Base-by-base conservation (phyloP, 2,888 invertebrate species). In the Beris morrisii region DNA sequence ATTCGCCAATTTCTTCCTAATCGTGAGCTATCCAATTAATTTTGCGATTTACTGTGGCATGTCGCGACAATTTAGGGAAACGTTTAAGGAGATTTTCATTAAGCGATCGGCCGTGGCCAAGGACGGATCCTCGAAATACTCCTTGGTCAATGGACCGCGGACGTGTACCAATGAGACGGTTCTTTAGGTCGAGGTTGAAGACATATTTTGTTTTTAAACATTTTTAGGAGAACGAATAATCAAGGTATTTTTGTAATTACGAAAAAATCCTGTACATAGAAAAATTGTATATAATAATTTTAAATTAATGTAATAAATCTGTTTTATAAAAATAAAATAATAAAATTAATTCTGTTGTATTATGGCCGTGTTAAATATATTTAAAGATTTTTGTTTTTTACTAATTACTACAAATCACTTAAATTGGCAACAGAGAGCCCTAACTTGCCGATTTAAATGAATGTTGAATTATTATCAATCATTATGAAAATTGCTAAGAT, bases 21-120 rank as follows among this genome's bases (percentile, higher is more conserved):
- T 95, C 67, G 86, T 94, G 46, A 93, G 93, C 55, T 95, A 95
- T 80, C 95, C 95, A 11, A 90, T 95, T 67, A 95, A 96, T 79
- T 96, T 97, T 75, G 95, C 94, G 68, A 95, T 96, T 71, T 97
- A 97, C 76, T 96, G 95, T 78, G 95, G 95, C 28, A 97, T 97
- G 97, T 94, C 93, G 43, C 84, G 93, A 43, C 94, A 93, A 78
- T 97, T 97, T 79, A 84, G 97, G 59, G 94, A 95, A 78, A 96
- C 96, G 0, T 97, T 97, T 79, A 93, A 92, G 75, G 91, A 90
- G 74, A 79, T 80, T 13, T 95, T 96, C 76, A 86, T 92, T 52
- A 79, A 87, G 54, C 61, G 45, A 44, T 75, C 76, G 0, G 85
- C 86, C 4, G 85, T 86, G 72, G 83, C 86, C 72, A 86, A 85